phyloP scores from a whole-genome alignment of 2,888 invertebrate genomes.

The Idaea straminata region DNA sequence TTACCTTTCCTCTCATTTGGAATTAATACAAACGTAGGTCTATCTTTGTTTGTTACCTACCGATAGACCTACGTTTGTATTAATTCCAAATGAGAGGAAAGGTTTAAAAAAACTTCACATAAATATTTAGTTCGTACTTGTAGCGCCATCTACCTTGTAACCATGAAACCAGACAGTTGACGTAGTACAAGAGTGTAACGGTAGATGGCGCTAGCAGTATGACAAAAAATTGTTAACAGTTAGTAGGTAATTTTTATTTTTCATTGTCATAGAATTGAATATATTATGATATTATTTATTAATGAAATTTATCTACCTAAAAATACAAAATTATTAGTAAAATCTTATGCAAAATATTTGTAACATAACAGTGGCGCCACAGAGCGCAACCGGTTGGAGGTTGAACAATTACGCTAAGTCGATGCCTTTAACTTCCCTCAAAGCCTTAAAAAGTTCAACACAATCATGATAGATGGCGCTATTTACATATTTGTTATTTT shows the following conservation, averaged over 20 bases:
- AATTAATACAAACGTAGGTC: too few relatives aligned
- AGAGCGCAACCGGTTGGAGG: not conserved
- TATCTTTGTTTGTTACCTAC: too few relatives aligned
- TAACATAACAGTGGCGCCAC: not conserved
- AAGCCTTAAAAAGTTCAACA: conserved; percentile 28
- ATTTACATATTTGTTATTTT: conserved; percentile 9
- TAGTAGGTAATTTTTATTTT: not conserved
- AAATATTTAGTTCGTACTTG: not conserved
- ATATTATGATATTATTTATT: not conserved
- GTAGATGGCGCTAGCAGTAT: not conserved
- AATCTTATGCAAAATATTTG: too few relatives aligned
- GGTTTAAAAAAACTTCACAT: not conserved
- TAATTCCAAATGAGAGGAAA: too few relatives aligned
- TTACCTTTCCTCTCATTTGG: too few relatives aligned
- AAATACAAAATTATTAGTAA: too few relatives aligned
- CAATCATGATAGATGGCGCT: conserved; percentile 41
- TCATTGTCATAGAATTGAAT: not conserved
- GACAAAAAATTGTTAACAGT: not conserved
- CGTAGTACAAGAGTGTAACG: not conserved
- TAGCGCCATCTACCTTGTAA: not conserved
- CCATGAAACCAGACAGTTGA: not conserved
- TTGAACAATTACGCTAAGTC: not conserved
- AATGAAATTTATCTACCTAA: not conserved
- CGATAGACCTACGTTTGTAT: too few relatives aligned
- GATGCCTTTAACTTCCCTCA: not conserved